Percentiles rank a stretch among this genome's conserved stretches.
phyloP scores from a whole-genome alignment of 2,113 vertebrate species.

The Stegostoma tigrinum region DNA sequence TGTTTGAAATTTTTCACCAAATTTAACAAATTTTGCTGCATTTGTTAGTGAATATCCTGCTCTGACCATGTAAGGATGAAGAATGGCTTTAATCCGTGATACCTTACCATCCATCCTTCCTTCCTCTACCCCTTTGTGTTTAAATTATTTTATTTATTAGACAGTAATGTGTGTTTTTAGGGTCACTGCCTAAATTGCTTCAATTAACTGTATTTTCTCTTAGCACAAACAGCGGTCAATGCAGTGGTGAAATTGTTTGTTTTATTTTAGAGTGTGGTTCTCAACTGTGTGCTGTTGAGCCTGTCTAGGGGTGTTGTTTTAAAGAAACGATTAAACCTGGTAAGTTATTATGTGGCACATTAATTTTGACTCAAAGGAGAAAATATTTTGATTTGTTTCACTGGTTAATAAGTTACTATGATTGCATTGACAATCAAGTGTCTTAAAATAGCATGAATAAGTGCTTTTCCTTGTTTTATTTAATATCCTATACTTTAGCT shows the following conservation, averaged over 20 bases:
- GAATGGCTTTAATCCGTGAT: neutral
- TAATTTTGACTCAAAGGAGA: neutral
- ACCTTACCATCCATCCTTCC: neutral
- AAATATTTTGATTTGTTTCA: neutral
- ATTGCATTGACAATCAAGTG: neutral
- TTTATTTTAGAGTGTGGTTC: neutral
- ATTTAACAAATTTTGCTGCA: neutral
- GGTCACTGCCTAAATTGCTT: neutral
- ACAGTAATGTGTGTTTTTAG: neutral
- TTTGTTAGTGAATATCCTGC: neutral
- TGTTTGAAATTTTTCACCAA: neutral
- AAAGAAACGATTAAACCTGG: neutral
- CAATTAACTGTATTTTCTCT: neutral
- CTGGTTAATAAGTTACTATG: neutral
- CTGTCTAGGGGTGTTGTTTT: too few relatives aligned
- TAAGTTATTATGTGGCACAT: neutral
- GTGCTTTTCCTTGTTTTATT: neutral
- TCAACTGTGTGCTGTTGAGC: neutral
- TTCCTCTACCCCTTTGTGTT: neutral
- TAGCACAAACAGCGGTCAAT: neutral
- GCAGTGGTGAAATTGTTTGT: neutral
- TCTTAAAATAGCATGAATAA: neutral
- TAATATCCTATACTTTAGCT: neutral
- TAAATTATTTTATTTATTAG: neutral
- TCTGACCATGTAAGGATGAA: neutral